Base-by-base conservation (phyloP, 2,888 invertebrate species). In the Ecdyonurus torrentis region DNA sequence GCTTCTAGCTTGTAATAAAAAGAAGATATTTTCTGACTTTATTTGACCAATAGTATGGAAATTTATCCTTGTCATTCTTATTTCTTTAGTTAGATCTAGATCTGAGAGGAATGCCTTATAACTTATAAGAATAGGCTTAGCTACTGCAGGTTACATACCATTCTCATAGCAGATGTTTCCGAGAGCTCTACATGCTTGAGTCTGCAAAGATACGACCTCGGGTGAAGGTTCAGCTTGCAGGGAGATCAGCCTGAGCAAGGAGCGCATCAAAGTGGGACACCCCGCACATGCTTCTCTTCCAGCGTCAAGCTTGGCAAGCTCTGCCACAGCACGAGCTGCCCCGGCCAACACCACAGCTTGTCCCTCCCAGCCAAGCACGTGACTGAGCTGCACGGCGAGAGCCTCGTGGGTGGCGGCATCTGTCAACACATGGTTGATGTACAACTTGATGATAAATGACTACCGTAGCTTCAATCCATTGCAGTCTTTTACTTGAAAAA, bases 121-220 rank as follows among this genome's bases (percentile, higher is more conserved):
- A n/a, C n/a, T n/a, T n/a, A n/a, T n/a, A n/a, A n/a, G n/a, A n/a
- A n/a, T n/a, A n/a, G n/a, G n/a, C n/a, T n/a, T n/a, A n/a, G n/a
- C n/a, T n/a, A n/a, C n/a, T n/a, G n/a, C n/a, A n/a, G n/a, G n/a
- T n/a, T 83, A 81, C 69, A 79, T 78, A 77, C 91, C 87, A 76
- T 91, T 91, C 71, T 92, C 87, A 73, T 87, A 93, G 73, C 91
- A 91, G 71, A 94, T 84, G 74, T 94, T 94, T 52, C 91, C 93
- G 23, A 94, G 77, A 2, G 91, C 89, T 69, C 93, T 80, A 68
- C 89, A 88, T 53, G 85, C 82, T 72, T 93, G 89, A 67, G 85
- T 85, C 7, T 84, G 76, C 61, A 84, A 24, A 60, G 64, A 60
- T 24, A 59, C 50, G 20, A 63, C 64, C 23, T 67, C 66, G 3